These are phyloP conservation scores for Pseudopodoces humilis DNA, from an alignment of 2,113 vertebrate species.

Conservation along the genomic window DNA sequence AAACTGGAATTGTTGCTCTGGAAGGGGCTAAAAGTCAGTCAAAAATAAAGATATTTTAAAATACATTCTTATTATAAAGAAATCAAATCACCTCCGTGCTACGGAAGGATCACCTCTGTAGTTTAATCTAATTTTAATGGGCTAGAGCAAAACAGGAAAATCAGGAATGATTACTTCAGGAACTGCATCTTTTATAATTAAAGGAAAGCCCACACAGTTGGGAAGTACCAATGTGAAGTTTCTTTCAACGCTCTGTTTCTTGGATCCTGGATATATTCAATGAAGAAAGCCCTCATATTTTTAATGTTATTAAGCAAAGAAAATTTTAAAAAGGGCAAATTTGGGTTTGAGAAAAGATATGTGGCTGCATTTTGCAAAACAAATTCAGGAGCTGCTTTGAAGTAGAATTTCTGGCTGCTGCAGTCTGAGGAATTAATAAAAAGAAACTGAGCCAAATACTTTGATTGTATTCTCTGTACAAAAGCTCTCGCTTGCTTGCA, in stretches of 20 bases:
- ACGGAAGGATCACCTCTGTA: not conserved
- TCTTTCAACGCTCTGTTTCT: not conserved
- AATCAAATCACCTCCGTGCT: not conserved
- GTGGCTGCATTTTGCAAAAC: not conserved
- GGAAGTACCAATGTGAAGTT: not conserved
- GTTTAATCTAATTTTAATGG: constrained; percentile 1
- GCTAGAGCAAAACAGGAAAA: constrained; percentile 48
- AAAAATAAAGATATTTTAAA: not conserved
- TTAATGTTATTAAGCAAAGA: not conserved
- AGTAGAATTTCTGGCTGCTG: not conserved
- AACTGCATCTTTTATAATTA: constrained; percentile 45
- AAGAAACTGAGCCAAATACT: not conserved
- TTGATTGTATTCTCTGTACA: not conserved
- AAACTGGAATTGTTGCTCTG: not conserved
- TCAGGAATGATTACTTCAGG: constrained; percentile 44
- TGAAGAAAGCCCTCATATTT: not conserved
- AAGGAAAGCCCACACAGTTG: not conserved
- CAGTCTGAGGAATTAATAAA: not conserved
- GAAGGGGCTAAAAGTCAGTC: not conserved
- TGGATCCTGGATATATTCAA: not conserved
- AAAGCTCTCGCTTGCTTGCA: not conserved
- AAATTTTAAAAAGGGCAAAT: not conserved
- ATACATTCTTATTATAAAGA: not conserved
- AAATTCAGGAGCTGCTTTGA: not conserved
- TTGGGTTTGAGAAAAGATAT: not conserved